phyloP scores from a whole-genome alignment of 1,140 invertebrate genomes.

The Drosophila cardini region DNA sequence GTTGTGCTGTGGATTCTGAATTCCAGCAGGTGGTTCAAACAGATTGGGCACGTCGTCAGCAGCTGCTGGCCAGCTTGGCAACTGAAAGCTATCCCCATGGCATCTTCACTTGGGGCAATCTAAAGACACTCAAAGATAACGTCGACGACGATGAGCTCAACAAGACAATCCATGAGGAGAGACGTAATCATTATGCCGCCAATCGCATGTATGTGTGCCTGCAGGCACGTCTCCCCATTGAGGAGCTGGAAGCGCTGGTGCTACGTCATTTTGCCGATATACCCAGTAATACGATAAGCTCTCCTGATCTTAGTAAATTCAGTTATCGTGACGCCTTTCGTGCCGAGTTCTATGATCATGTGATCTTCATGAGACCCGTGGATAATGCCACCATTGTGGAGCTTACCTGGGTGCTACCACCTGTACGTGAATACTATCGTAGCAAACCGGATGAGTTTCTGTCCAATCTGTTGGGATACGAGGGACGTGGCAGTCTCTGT shows the following conservation, averaged over 20 bases:
- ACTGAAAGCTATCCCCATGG: slow-evolving; percentile 89
- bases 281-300: slow-evolving; percentile 87
- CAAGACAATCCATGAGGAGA: slow-evolving; percentile 90
- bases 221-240: slow-evolving; percentile 91
- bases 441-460: slow-evolving; percentile 92
- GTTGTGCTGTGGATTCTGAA: slow-evolving; percentile 95
- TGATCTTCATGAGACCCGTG: slow-evolving; percentile 93
- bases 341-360: slow-evolving; percentile 87
- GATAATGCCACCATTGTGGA: slow-evolving; percentile 89
- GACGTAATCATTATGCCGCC: slow-evolving; percentile 93
- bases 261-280: slow-evolving; percentile 88
- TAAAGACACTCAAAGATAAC: slow-evolving; percentile 90
- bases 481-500: slow-evolving; percentile 94
- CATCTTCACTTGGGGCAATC: slow-evolving; percentile 95
- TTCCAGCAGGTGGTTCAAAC: slow-evolving; percentile 79
- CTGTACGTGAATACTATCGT: slow-evolving; percentile 88
- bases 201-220: slow-evolving; percentile 95
- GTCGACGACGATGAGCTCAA: slow-evolving; percentile 88
- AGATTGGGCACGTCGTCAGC: slow-evolving; percentile 86
- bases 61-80: slow-evolving; percentile 89
- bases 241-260: slow-evolving; percentile 89
- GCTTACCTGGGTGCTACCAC: slow-evolving; percentile 92
- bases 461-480: slow-evolving; percentile 93
- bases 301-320: slow-evolving; percentile 86
- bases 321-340: slow-evolving; percentile 87